These are phyloP conservation scores for Notamacropus eugenii DNA, from an alignment of 2,797 vertebrate genomes.

Conservation along the genomic window DNA sequence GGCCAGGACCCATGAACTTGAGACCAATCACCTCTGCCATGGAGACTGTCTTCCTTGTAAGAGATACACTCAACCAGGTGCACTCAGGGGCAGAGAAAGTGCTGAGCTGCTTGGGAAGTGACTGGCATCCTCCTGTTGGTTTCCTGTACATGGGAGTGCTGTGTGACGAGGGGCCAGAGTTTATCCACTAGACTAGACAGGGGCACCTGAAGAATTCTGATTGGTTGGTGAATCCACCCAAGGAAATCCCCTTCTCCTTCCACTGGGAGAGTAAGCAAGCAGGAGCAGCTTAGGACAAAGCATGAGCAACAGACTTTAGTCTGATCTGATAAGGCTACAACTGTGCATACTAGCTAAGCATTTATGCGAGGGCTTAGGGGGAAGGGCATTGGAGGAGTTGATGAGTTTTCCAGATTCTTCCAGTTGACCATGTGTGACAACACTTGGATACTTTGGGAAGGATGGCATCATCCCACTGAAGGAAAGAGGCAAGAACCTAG, in stretches of 20 bases:
- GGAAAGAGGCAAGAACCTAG: not conserved
- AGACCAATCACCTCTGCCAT: not conserved
- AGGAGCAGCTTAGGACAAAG: not conserved
- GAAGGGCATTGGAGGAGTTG: rapidly evolving
- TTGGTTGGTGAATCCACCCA: not conserved
- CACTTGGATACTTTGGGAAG: not conserved
- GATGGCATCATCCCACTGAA: not conserved
- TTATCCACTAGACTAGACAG: not conserved
- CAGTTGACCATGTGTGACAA: not conserved
- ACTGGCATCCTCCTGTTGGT: not conserved
- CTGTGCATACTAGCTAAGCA: not conserved
- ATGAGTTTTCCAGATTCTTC: not conserved
- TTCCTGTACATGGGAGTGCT: not conserved
- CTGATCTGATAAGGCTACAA: not conserved
- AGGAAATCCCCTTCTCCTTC: not conserved
- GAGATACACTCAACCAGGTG: not conserved
- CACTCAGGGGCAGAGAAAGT: not conserved
- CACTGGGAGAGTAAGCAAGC: not conserved
- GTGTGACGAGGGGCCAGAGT: not conserved
- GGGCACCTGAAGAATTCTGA: not conserved
- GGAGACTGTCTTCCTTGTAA: not conserved
- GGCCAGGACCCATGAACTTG: not conserved
- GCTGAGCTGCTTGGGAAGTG: not conserved
- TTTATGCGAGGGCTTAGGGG: rapidly evolving
- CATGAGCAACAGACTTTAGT: not conserved